Conservation (phyloP, 2,888 invertebrate genomes). For the Parapristionchus giblindavisi region DNA sequence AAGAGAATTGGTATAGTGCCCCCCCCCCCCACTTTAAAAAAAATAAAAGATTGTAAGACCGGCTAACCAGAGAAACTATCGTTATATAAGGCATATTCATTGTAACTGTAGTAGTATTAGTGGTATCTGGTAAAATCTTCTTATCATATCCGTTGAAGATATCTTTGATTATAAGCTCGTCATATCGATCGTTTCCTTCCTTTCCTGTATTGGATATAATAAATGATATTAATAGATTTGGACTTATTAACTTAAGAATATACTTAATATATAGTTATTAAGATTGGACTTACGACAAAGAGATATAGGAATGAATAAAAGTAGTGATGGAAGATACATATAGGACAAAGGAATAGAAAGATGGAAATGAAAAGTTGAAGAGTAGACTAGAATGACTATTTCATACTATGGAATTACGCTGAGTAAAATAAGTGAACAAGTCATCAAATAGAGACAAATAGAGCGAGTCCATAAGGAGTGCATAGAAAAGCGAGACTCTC, state of each 20-base stretch:
- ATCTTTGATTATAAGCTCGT: constrained; percentile 11
- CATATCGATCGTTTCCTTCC: constrained; percentile 7
- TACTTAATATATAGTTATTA: no score
- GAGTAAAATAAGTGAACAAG: no score
- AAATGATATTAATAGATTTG: background rate
- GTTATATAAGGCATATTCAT: constrained; percentile 25
- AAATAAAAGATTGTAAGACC: background rate
- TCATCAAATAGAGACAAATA: no score
- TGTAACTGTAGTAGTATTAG: constrained; percentile 6
- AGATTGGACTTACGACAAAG: constrained; percentile 14
- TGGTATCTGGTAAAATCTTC: constrained; percentile 26
- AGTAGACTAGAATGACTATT: no score
- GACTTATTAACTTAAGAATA: no score
- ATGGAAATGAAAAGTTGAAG: no score
- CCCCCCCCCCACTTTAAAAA: no score
- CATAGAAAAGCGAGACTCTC: no score
- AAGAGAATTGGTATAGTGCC: no score
- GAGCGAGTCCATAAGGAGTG: no score
- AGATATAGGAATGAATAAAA: background rate
- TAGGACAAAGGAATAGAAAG: background rate
- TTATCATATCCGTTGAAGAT: constrained; percentile 19
- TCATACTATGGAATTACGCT: no score
- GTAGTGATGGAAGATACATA: background rate
- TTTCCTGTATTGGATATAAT: background rate
- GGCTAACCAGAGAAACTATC: constrained; percentile 6